These are phyloP conservation scores for Xanthia togata DNA, from an alignment of 2,888 invertebrate species.

Conservation along the genomic window DNA sequence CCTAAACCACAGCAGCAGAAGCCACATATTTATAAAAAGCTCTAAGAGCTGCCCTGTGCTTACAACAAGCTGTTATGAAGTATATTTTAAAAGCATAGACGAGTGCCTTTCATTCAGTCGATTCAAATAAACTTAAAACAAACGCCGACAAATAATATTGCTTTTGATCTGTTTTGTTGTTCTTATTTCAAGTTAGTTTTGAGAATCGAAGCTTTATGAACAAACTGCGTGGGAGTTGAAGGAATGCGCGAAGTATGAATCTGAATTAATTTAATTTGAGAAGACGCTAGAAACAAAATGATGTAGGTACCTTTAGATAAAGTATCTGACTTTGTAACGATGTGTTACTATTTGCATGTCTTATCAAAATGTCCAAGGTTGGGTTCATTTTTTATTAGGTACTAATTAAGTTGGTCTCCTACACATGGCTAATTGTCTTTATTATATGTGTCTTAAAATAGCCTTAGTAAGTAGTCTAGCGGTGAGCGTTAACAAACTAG, in stretches of 20 bases:
- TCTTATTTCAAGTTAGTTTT: conserved; percentile 59
- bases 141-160: conserved; percentile 48
- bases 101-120: conserved; percentile 52
- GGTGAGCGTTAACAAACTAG: conserved; percentile 24
- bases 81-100: conserved; percentile 53
- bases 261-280: conserved; percentile 22
- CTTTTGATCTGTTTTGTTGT: conserved; percentile 62
- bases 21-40: conserved; percentile 48
- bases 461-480: conserved; percentile 12
- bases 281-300: conserved; percentile 10
- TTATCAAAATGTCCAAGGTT: conserved; percentile 48
- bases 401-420: conserved; percentile 2
- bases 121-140: conserved; percentile 62
- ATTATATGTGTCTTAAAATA: conserved; percentile 43
- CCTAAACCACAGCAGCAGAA: conserved; percentile 1
- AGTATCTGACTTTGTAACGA: not conserved
- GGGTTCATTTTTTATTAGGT: conserved; percentile 10
- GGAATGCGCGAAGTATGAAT: conserved; percentile 43
- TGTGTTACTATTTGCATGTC: conserved; percentile 30
- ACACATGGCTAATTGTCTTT: conserved; percentile 4
- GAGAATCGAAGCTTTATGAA: conserved; percentile 49
- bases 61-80: conserved; percentile 45
- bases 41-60: conserved; percentile 32
- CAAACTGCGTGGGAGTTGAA: conserved; percentile 50
- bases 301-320: not conserved